Base-by-base conservation (phyloP, 2,113 vertebrate species). In the Tichodroma muraria region DNA sequence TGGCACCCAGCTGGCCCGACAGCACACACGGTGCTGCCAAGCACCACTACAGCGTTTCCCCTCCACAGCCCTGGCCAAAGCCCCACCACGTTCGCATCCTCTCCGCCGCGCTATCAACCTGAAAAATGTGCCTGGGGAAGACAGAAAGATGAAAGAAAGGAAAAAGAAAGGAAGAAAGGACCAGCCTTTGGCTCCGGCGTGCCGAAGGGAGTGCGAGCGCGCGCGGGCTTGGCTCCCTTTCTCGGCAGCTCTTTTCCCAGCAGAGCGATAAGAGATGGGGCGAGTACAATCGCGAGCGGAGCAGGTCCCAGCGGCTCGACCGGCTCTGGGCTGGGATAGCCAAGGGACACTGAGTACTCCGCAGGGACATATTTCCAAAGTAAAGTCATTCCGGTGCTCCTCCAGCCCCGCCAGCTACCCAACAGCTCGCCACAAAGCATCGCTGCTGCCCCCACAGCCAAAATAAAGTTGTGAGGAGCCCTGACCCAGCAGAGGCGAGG, bases 331-430 rank as follows among this genome's bases (percentile, higher is more conserved):
- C 44, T 14, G 13, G 73, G 87, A 70, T 20, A 71, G 66, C 75
- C 8, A 11, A 89, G 70, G 94, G 94, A 87, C 75, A 42, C 1
- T 1, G 54, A 59, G 10, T 81, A 84, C 83, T 95, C 97, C 82
- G 2, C n/a, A 60, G 95, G 95, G 97, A 96, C 97, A 98, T 97
- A 96, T 94, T 98, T 98, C 94, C 80, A 93, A 95, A 96, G 89
- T 97, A 93, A 72, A 95, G 83, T 98, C 96, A 97, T 95, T 60
- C 90, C 98, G 95, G 94, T 92, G 50, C 45, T 31, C 5, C 73
- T 96, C 96, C 97, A 97, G 94, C 59, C 28, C 40, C 17, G 3
- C 56, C 61, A 87, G 92, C 88, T 90, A 87, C 82, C 49, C 64
- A 61, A 81, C 66, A 61, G 61, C 56, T 95, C 76, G 31, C 84